Evolutionary conservation across 2,888 invertebrate genomes (phyloP).

Genomic region (Anodontia alba): DNA sequence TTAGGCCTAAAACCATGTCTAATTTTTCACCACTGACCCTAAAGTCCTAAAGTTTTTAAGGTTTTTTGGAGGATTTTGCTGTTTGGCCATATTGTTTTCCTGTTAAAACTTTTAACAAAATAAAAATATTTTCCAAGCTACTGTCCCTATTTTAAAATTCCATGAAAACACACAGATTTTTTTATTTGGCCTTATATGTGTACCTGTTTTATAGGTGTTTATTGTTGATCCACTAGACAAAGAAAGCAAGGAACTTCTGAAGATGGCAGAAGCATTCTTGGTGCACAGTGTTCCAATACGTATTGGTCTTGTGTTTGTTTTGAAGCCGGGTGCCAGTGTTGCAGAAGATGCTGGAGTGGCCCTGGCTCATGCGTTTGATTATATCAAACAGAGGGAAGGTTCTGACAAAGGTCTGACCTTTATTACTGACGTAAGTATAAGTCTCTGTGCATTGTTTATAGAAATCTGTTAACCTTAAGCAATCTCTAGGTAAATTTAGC

Average conservation of each 20-base stretch:
- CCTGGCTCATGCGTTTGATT: conserved; percentile 95
- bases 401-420: conserved; percentile 92
- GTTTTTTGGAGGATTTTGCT: too few species aligned
- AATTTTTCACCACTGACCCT: too few species aligned
- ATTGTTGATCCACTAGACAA: conserved; percentile 93
- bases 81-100: too few species aligned
- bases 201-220: conserved; percentile 90
- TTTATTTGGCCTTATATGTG: too few species aligned
- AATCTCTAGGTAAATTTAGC: too few species aligned
- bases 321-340: conserved; percentile 88
- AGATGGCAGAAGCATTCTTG: conserved; percentile 95
- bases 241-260: conserved; percentile 90
- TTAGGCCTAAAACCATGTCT: too few species aligned
- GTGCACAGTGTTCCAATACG: conserved; percentile 93
- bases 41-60: too few species aligned
- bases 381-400: conserved; percentile 91
- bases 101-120: too few species aligned
- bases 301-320: conserved; percentile 92
- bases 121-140: too few species aligned
- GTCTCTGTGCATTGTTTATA: neutral
- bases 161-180: too few species aligned
- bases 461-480: too few species aligned
- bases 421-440: conserved; percentile 90
- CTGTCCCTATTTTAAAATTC: too few species aligned
- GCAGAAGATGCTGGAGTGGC: conserved; percentile 92